Percentiles rank a stretch among this genome's conserved stretches.
These are phyloP conservation scores for Megalops atlanticus DNA, from an alignment of 2,113 vertebrate species.

Conservation along the genomic window DNA sequence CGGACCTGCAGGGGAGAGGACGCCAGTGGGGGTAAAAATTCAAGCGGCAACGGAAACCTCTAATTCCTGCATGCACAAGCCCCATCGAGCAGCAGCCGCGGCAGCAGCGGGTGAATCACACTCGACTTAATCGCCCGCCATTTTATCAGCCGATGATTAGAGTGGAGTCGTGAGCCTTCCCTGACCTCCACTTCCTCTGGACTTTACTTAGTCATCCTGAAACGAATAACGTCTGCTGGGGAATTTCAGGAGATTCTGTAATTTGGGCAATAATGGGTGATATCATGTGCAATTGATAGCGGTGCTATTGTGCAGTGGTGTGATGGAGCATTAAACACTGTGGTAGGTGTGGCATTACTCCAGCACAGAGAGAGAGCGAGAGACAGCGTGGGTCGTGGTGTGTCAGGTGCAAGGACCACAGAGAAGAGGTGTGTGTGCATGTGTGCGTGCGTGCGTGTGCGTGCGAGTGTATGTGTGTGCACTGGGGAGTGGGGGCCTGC, in stretches of 20 bases:
- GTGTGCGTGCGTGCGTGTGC: not conserved
- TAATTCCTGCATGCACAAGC: not conserved
- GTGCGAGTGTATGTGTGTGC: conserved; percentile 23
- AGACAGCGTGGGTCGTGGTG: too few species aligned
- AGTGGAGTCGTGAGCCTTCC: not conserved
- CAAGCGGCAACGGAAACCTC: not conserved
- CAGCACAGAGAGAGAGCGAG: too few species aligned
- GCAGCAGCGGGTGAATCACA: not conserved
- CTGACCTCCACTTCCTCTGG: too few species aligned
- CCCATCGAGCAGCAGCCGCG: not conserved
- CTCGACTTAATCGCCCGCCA: not conserved
- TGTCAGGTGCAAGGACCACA: too few species aligned
- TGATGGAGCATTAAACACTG: too few species aligned
- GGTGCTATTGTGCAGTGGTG: too few species aligned
- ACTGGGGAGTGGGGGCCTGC: conserved; percentile 30
- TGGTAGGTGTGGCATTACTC: too few species aligned
- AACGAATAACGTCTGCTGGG: too few species aligned
- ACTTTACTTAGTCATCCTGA: too few species aligned
- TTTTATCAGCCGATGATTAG: not conserved
- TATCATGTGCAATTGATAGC: too few species aligned
- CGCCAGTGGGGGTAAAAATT: not conserved
- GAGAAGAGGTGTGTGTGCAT: not conserved
- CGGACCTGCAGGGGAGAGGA: not conserved
- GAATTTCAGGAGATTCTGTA: too few species aligned
- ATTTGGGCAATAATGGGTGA: too few species aligned